Evolutionary conservation across 2,797 vertebrate species (phyloP).

Genomic region (Sebastes glaucus): DNA sequence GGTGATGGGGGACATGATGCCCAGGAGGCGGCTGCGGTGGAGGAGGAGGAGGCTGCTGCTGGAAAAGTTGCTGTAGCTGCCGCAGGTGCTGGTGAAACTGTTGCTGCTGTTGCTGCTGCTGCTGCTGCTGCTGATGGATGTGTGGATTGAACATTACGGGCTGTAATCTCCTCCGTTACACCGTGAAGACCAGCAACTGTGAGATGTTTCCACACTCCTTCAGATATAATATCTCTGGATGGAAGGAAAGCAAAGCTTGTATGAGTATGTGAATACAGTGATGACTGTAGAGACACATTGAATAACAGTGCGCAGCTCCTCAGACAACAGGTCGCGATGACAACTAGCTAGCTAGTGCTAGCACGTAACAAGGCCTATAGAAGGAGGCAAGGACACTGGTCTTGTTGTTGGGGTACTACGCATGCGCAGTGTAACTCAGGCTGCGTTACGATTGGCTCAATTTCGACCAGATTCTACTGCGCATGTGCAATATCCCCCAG

Average conservation of each 20-base stretch:
- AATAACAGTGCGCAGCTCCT: conserved; percentile 28
- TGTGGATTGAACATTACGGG: conserved; percentile 86
- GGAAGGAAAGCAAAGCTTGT: neutral
- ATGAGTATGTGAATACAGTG: neutral
- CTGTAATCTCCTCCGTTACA: conserved; percentile 6
- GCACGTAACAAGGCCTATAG: conserved; percentile 2
- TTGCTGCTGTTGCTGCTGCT: conserved; percentile 87
- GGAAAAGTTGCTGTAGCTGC: conserved; percentile 86
- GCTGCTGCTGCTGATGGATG: conserved; percentile 85
- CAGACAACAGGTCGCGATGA: conserved; percentile 61
- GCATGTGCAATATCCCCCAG: no score
- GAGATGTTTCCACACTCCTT: neutral
- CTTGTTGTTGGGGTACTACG: no score
- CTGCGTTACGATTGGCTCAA: no score
- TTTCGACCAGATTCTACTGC: no score
- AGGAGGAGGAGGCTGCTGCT: conserved; percentile 83
- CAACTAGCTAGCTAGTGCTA: conserved; percentile 52
- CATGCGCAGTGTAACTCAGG: no score
- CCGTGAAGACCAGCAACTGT: neutral
- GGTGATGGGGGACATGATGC: conserved; percentile 83
- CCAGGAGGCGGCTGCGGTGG: conserved; percentile 82
- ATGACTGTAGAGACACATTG: neutral
- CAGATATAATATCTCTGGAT: neutral
- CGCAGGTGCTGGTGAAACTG: conserved; percentile 87
- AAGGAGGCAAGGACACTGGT: no score